phyloP scores from a whole-genome alignment of 2,797 vertebrate species.

The Pseudomugil tenellus region DNA sequence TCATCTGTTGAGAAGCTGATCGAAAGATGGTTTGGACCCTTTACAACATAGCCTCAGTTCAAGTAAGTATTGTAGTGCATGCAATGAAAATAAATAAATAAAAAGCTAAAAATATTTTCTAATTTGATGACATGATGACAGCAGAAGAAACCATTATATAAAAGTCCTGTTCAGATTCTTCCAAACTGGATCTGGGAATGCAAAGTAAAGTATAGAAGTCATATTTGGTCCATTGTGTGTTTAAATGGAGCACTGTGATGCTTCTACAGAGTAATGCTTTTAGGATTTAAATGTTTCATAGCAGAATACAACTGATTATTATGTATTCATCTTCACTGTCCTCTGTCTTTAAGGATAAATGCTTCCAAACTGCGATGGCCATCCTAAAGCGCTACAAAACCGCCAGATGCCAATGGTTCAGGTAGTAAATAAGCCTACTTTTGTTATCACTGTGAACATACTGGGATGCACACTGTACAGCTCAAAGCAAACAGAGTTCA shows the following conservation, averaged over 20 bases:
- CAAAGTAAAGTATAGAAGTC: neutral
- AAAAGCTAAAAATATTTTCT: neutral
- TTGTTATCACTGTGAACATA: slow-evolving; percentile 3
- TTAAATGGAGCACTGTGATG: neutral
- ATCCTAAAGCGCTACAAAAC: neutral
- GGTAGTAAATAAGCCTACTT: neutral
- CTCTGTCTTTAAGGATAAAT: neutral
- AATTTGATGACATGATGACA: neutral
- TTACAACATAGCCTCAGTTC: neutral
- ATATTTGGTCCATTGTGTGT: neutral
- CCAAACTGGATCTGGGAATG: neutral
- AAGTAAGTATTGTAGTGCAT: neutral
- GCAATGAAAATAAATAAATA: neutral
- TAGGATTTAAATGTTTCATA: neutral
- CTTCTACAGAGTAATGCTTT: neutral
- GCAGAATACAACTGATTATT: neutral
- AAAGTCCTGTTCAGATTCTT: neutral
- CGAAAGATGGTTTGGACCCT: neutral
- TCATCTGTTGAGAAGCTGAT: neutral
- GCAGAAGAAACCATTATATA: neutral
- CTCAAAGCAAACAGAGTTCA: slow-evolving; percentile 3
- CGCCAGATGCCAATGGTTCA: neutral
- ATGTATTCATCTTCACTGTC: neutral
- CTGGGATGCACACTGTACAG: neutral
- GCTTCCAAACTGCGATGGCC: neutral